Evolutionary conservation across 2,797 vertebrate species (phyloP).

Genomic region (Bothrops alternatus): DNA sequence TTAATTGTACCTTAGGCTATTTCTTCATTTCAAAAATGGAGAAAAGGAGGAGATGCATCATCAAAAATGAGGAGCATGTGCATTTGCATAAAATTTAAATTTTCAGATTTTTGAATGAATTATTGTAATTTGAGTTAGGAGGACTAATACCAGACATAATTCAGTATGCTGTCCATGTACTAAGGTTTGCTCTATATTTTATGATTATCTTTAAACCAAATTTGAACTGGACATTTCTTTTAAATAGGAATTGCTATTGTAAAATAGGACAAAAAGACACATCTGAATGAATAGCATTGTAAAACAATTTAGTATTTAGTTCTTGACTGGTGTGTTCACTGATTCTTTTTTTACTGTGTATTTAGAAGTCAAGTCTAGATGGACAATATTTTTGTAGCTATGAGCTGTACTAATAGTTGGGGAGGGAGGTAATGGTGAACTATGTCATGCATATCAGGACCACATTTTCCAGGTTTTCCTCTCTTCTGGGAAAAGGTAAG

Average conservation of each 20-base stretch:
- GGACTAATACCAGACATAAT: background rate
- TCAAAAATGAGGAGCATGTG: background rate
- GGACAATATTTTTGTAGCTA: background rate
- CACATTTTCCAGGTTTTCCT: background rate
- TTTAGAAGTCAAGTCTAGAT: background rate
- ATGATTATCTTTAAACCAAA: background rate
- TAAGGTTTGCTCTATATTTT: background rate
- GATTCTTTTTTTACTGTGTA: background rate
- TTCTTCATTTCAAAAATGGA: background rate
- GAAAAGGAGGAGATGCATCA: background rate
- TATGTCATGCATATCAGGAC: background rate
- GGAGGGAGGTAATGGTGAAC: background rate
- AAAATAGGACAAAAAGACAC: background rate
- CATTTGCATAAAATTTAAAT: background rate
- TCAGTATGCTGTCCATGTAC: background rate
- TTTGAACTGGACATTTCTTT: background rate
- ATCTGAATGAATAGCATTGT: background rate
- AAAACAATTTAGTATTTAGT: background rate
- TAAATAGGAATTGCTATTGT: background rate
- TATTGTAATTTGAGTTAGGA: background rate
- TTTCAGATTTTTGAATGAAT: background rate
- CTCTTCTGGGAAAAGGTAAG: background rate
- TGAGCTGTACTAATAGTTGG: background rate
- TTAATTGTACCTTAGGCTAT: background rate
- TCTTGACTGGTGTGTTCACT: background rate